Base-by-base conservation (phyloP, 2,113 vertebrate genomes). In the Zapornia atra region DNA sequence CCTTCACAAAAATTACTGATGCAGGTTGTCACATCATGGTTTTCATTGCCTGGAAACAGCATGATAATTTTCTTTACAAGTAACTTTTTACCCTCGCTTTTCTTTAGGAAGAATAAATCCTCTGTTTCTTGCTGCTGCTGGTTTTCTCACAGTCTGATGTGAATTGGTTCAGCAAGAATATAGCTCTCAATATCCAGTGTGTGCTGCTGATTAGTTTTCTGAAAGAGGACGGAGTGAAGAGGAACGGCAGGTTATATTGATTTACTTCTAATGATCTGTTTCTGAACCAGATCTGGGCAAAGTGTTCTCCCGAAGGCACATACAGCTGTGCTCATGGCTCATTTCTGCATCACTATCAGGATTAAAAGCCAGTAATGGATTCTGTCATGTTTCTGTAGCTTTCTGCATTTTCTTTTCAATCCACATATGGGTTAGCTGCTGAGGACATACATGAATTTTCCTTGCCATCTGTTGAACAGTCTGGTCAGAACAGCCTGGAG, bases 241-340 rank as follows among this genome's bases (percentile, higher is more conserved):
- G 81, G 57, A 86, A 89, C 1, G 17, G 48, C 88, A 89, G 92
- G 86, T 96, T 94, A 31, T 97, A 95, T 94, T 96, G 96, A 96
- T 97, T 96, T 94, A 92, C 83, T 92, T 89, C 73, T 95, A 94
- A 92, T 92, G 80, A 93, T 96, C 93, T 90, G 72, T 92, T 96
- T 92, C 77, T 93, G 90, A 93, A 80, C 80, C 72, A 31, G 86
- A 87, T 61, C 69, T 72, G 91, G 80, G 86, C 42, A 90, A 77
- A 90, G 19, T 40, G 76, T 61, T 91, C 48, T 94, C 94, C 92
- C 10, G 0, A 93, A 96, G 83, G 86, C 92, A 51, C 57, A 84
- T 38, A 11, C 86, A 94, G 77, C 86, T 92, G 80, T 79, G 80
- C 59, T 89, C 57, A 29, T 61, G 69, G 90, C 57, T 92, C 48